A percentile compares a stretch with the other conserved stretches of the same genome.
These are phyloP conservation scores for Chironomus riparius DNA, from an alignment of 2,888 invertebrate species.

Conservation along the genomic window DNA sequence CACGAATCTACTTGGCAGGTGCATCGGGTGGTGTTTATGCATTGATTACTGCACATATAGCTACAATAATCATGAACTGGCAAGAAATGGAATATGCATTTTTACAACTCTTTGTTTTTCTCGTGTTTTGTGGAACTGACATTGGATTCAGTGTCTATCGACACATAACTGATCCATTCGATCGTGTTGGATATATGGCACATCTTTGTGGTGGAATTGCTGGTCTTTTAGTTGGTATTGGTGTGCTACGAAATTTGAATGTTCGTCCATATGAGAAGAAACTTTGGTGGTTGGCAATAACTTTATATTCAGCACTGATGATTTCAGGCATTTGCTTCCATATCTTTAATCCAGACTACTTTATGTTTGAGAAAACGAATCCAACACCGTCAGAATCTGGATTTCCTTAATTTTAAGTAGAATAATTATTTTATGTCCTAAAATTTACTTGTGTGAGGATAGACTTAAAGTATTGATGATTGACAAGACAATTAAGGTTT, in stretches of 20 bases:
- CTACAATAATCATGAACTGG: constrained; percentile 68
- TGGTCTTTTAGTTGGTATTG: constrained; percentile 61
- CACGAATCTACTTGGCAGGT: constrained; percentile 74
- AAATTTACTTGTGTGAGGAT: background rate
- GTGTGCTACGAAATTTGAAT: constrained; percentile 73
- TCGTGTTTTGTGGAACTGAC: constrained; percentile 73
- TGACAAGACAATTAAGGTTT: background rate
- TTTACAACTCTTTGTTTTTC: constrained; percentile 71
- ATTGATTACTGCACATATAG: constrained; percentile 67
- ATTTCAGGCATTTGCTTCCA: constrained; percentile 64
- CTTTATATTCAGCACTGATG: constrained; percentile 61
- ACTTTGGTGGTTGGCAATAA: constrained; percentile 72
- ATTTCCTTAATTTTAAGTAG: background rate
- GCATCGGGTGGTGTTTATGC: constrained; percentile 95
- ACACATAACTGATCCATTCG: constrained; percentile 58
- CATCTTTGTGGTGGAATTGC: constrained; percentile 88
- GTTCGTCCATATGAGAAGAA: constrained; percentile 71
- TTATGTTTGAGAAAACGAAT: constrained; percentile 31
- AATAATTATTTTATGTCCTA: too few relatives aligned
- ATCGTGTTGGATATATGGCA: constrained; percentile 76
- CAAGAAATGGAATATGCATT: constrained; percentile 91
- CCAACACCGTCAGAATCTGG: background rate
- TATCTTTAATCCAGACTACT: constrained; percentile 52
- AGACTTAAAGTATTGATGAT: background rate
- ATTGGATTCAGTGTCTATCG: constrained; percentile 86